A percentile compares a stretch with the other conserved stretches of the same genome.
Evolutionary conservation across 2,888 invertebrate species (phyloP).

Genomic region (Empis stercorea): DNA sequence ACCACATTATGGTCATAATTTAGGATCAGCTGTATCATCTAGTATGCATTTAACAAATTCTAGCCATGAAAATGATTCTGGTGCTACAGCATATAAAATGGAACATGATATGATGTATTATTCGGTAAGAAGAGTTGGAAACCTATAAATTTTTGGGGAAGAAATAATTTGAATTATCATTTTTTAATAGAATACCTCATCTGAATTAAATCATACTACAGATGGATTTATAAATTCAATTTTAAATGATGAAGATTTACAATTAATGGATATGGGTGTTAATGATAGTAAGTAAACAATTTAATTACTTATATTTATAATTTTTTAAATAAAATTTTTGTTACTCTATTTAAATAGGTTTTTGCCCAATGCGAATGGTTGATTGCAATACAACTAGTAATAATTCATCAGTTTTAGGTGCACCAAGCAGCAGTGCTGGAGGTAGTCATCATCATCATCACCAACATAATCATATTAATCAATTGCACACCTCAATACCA

Average conservation of each 20-base stretch:
- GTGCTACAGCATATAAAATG: conserved; percentile 52
- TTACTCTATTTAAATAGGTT: conserved; percentile 44
- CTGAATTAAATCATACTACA: conserved; percentile 57
- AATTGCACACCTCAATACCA: conserved; percentile 11
- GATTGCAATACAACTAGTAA: conserved; percentile 40
- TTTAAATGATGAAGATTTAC: conserved; percentile 76
- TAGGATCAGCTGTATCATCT: conserved; percentile 61
- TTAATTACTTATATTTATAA: neutral
- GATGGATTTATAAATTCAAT: conserved; percentile 82
- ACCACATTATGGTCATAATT: conserved; percentile 44
- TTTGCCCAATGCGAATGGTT: conserved; percentile 79
- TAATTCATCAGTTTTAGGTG: conserved; percentile 31
- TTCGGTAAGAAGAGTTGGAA: conserved; percentile 46
- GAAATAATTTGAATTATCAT: too few relatives aligned
- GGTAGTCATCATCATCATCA: conserved; percentile 12
- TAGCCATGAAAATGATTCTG: conserved; percentile 50
- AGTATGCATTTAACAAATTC: conserved; percentile 68
- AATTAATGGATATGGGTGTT: conserved; percentile 85
- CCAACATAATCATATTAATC: neutral
- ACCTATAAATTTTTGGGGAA: too few relatives aligned
- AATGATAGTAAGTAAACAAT: conserved; percentile 56
- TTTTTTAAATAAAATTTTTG: neutral
- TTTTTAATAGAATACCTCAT: conserved; percentile 42
- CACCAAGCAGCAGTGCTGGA: conserved; percentile 21
- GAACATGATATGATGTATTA: conserved; percentile 72